phyloP scores from a whole-genome alignment of 2,888 invertebrate species.

The Myopa tessellatipennis region DNA sequence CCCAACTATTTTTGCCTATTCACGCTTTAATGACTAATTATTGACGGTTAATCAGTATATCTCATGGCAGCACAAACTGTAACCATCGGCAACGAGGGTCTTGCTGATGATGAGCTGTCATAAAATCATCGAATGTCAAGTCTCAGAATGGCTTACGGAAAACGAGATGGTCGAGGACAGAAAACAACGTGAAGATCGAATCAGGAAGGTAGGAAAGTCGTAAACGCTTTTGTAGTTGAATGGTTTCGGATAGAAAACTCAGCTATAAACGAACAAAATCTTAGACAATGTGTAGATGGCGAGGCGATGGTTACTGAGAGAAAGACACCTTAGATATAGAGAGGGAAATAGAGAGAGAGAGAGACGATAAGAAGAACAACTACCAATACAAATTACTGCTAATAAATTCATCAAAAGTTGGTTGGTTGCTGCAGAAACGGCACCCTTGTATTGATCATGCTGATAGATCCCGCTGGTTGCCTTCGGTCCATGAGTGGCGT shows the following conservation, averaged over 20 bases:
- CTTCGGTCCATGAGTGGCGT: no score
- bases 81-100: constrained; percentile 50
- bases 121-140: constrained; percentile 56
- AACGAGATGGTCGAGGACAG: neutral
- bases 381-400: no score
- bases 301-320: neutral
- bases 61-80: constrained; percentile 34
- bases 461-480: no score
- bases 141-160: neutral
- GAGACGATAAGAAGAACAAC: neutral
- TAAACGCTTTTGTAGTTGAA: neutral
- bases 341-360: neutral
- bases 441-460: no score
- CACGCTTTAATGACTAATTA: constrained; percentile 64
- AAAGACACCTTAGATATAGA: neutral
- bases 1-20: constrained; percentile 49
- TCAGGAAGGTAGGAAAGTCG: neutral
- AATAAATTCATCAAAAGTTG: no score
- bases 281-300: neutral
- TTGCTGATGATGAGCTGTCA: constrained; percentile 62
- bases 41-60: constrained; percentile 52
- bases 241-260: neutral
- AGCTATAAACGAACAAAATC: neutral
- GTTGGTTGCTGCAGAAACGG: no score
- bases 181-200: no score